Conservation (phyloP, 1,140 invertebrate species). For the Phortica variegata region DNA sequence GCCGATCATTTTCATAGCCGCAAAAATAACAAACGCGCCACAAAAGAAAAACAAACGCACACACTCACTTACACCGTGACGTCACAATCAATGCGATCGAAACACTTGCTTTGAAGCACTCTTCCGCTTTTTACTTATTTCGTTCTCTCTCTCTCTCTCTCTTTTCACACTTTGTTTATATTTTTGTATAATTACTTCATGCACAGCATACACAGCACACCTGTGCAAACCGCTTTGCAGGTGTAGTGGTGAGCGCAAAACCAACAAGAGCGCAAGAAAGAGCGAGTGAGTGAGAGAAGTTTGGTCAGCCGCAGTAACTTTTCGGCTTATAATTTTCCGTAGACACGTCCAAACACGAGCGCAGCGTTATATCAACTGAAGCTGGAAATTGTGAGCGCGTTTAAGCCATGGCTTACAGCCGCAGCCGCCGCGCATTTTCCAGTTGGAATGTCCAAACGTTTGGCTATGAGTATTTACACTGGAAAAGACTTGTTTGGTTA, state of each 20-base stretch:
- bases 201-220: too few species aligned
- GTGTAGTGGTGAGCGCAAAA: slow-evolving; percentile 9
- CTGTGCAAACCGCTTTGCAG: slow-evolving; percentile 27
- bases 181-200: too few species aligned
- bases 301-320: background rate
- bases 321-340: slow-evolving; percentile 4
- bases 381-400: slow-evolving; percentile 5
- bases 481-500: slow-evolving; percentile 18
- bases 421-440: background rate
- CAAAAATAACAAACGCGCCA: slow-evolving; percentile 9
- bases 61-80: background rate
- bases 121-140: slow-evolving; percentile 25
- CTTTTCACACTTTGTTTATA: slow-evolving; percentile 16
- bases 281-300: slow-evolving; percentile 12
- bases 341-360: slow-evolving; percentile 38
- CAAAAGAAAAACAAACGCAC: background rate
- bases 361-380: slow-evolving; percentile 43
- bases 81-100: slow-evolving; percentile 14
- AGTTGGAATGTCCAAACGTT: background rate
- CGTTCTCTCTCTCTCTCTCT: slow-evolving; percentile 20
- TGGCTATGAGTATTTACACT: too few species aligned
- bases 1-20: slow-evolving; percentile 66
- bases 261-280: slow-evolving; percentile 5
- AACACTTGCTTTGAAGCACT: background rate
- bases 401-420: background rate